Conservation (phyloP, 1,140 invertebrate genomes). For the Drosophila quadrilineata region DNA sequence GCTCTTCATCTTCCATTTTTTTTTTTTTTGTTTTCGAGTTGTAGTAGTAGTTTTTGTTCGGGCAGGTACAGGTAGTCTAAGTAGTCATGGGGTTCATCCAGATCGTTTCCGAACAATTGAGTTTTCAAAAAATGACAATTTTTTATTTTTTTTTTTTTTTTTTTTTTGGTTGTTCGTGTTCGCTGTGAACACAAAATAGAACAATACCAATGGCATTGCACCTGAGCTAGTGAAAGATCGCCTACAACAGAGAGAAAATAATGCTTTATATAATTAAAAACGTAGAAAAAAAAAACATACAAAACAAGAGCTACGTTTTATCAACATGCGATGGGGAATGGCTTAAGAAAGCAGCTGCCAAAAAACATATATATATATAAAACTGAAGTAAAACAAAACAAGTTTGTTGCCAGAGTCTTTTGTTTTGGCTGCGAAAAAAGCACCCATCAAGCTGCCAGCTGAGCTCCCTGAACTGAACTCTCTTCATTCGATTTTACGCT, state of each 20-base stretch:
- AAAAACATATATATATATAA: slow-evolving; percentile 50
- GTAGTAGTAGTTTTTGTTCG: slow-evolving; percentile 9
- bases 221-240: slow-evolving; percentile 47
- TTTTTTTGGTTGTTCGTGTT: too few relatives aligned
- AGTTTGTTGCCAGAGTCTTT: slow-evolving; percentile 73
- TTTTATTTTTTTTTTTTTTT: too few relatives aligned
- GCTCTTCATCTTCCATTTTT: slow-evolving; percentile 13
- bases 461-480: too few relatives aligned
- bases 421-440: slow-evolving; percentile 39
- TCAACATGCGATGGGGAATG: slow-evolving; percentile 20
- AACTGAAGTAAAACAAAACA: slow-evolving; percentile 58
- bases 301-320: slow-evolving; percentile 12
- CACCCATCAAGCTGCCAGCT: slow-evolving; percentile 30
- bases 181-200: slow-evolving; percentile 43
- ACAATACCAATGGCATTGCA: slow-evolving; percentile 59
- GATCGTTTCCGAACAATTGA: slow-evolving; percentile 69
- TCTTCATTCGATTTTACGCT: slow-evolving; percentile 53
- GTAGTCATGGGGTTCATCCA: slow-evolving; percentile 23
- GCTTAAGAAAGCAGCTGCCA: slow-evolving; percentile 58
- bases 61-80: too few relatives aligned
- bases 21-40: slow-evolving; percentile 17
- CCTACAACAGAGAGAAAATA: slow-evolving; percentile 42
- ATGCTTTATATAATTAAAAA: slow-evolving; percentile 61
- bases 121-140: slow-evolving; percentile 72
- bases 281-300: slow-evolving; percentile 10